A percentile compares a stretch with the other conserved stretches of the same genome.
Conservation (phyloP, 2,888 invertebrate genomes). For the Drosophila anomalata region DNA sequence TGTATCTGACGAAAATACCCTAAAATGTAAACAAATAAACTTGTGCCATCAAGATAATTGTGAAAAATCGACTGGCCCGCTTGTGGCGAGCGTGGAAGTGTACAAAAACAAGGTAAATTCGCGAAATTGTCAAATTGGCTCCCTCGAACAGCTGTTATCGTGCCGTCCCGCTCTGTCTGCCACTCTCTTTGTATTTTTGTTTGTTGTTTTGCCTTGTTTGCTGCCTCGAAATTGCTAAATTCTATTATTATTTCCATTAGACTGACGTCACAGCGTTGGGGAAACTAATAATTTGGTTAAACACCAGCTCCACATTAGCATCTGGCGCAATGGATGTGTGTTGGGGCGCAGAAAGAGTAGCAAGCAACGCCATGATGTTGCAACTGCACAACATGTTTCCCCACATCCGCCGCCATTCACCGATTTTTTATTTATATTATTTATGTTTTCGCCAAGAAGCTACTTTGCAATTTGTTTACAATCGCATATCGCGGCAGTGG, state of each 20-base stretch:
- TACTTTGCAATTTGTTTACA: slow-evolving; percentile 5
- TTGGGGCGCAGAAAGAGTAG: background rate
- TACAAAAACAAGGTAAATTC: slow-evolving; percentile 12
- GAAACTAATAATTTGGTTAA: slow-evolving; percentile 9
- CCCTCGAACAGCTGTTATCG: slow-evolving; percentile 65
- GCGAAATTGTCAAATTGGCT: slow-evolving; percentile 19
- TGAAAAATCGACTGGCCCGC: slow-evolving; percentile 14
- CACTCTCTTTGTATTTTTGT: slow-evolving; percentile 41
- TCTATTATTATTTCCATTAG: slow-evolving; percentile 18
- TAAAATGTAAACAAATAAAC: slow-evolving; percentile 73
- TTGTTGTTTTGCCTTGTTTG: slow-evolving; percentile 39
- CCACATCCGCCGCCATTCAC: slow-evolving; percentile 21
- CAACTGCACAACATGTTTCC: slow-evolving; percentile 34
- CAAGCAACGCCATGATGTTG: slow-evolving; percentile 28
- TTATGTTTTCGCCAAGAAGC: slow-evolving; percentile 2
- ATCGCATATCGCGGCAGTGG: slow-evolving; percentile 3
- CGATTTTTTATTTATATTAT: slow-evolving; percentile 2
- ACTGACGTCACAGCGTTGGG: slow-evolving; percentile 17
- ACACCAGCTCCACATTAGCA: background rate
- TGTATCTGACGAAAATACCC: slow-evolving; percentile 46
- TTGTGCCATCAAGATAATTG: slow-evolving; percentile 11
- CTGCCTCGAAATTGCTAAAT: slow-evolving; percentile 31
- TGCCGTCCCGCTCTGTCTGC: slow-evolving; percentile 39
- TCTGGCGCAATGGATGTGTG: background rate
- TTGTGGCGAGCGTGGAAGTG: slow-evolving; percentile 24